Base-by-base conservation (phyloP, 2,113 vertebrate genomes). In the Psittacula cyanocephala region DNA sequence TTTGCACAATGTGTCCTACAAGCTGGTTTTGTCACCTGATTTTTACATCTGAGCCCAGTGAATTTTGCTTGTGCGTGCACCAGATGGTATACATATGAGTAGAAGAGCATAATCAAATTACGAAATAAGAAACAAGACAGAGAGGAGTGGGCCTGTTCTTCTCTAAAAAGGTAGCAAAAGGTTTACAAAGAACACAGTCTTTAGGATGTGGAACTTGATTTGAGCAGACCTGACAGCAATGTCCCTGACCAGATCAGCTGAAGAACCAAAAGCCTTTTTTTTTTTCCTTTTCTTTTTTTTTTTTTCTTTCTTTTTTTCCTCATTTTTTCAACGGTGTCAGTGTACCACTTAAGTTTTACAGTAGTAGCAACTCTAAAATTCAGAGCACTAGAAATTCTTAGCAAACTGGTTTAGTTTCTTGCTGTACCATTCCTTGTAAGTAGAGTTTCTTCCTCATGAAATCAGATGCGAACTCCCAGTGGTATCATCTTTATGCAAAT, bases 11-110 rank as follows among this genome's bases (percentile, higher is more conserved):
- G 68, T 93, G 69, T 94, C 43, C 83, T 69, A 44, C 78, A 91
- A 77, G 79, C 71, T 94, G 93, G 53, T 93, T 90, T 97, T 95
- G 80, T 96, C 93, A 95, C 93, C 95, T 95, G 93, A 72, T 96
- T 67, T 67, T 94, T 95, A 69, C 69, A 79, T 94, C 74, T 88
- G 92, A 83, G 70, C 86, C 88, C 74, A 93, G 74, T 74, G 69
- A 95, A 91, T 96, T 95, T 96, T 97, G 68, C 88, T 86, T 84
- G 85, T 96, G 82, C 16, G 7, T 91, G 70, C 43, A 87, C 87
- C 95, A 97, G 93, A 93, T 95, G 96, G 91, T 89, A 75, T 91
- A 91, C 76, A 74, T 95, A 93, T 62, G 92, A 97, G 91, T 89
- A 84, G 67, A 95, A 87, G 70, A 95, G 76, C 55, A 86, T 96